Evolutionary conservation across 2,888 invertebrate genomes (phyloP).

Genomic region (Lasioglossum figueresi): DNA sequence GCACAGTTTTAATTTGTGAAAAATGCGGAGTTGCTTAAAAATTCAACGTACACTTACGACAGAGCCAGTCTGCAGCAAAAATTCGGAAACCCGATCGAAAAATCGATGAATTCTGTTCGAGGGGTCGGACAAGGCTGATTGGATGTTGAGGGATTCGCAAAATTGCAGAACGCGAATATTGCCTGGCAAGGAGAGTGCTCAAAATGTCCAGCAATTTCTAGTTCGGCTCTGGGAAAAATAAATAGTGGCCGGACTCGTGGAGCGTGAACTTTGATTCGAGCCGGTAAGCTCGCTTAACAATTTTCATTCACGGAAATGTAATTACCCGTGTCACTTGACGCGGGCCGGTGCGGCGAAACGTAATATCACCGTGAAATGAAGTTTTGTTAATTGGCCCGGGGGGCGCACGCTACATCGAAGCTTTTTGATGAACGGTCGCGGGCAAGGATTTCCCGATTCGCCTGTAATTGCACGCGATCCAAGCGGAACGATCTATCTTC

Average conservation of each 20-base stretch:
- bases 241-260: not conserved
- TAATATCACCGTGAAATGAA: constrained; percentile 12
- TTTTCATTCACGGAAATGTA: constrained; percentile 8
- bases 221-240: not conserved
- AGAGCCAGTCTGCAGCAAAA: not conserved
- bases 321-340: constrained; percentile 7
- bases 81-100: not conserved
- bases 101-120: not conserved
- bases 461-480: not conserved
- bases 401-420: constrained; percentile 8
- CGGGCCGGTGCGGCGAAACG: not conserved
- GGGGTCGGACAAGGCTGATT: not conserved
- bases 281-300: not conserved
- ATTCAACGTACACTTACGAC: too few relatives aligned
- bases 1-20: too few relatives aligned
- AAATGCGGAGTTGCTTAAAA: too few relatives aligned
- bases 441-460: not conserved
- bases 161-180: not conserved
- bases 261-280: not conserved
- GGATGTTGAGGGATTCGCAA: not conserved
- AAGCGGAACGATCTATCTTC: not conserved
- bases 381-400: not conserved
- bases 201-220: not conserved
- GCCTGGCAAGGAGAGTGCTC: not conserved
- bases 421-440: constrained; percentile 1